Base-by-base conservation (phyloP, 2,113 vertebrate genomes). In the Mola mola region DNA sequence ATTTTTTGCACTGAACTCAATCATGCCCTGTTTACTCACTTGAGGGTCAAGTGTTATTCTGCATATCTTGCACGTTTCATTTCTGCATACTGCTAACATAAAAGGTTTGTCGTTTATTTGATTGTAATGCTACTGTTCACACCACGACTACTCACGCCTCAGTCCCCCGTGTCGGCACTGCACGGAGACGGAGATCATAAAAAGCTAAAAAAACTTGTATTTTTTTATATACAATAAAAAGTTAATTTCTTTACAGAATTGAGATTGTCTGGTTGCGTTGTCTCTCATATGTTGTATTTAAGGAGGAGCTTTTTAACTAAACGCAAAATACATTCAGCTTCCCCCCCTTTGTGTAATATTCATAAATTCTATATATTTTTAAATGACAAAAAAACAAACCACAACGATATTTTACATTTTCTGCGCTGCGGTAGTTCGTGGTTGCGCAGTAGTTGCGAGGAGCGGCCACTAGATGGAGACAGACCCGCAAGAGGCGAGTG, bases 201-300 rank as follows among this genome's bases (percentile, higher is more conserved):
- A 31, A 19, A 58, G 13, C 33, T 34, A 53, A 55, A 73, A 71
- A 16, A 20, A 58, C 66, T 62, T 85, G 75, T 85, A 86, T 90
- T 91, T 91, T n/a, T n/a, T 91, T 88, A 58, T 87, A 81, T 40
- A 46, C 67, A 90, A 89, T 91, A 90, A 92, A 90, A 92, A 90
- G 51, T 52, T 70, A 79, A 62, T 87, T 91, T 85, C 62, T 61
- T 83, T 76, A 72, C 40, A 70, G 55, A 77, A 59, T 61, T 2
- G 5, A 22, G 46, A 25, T 6, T 65, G 19, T 52, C 12, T 44
- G 17, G 50, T 59, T 40, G 8, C 20, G 6, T 25, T 20, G 1
- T 28, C 15, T 53, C 21, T 16, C 17, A 16, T 11, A 5, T 36
- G 13, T 13, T 17, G 5, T 25, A 12, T 25, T 43, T 4, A 22